Evolutionary conservation across 2,797 vertebrate genomes (phyloP).

Genomic region (Lepilemur septentrionalis): DNA sequence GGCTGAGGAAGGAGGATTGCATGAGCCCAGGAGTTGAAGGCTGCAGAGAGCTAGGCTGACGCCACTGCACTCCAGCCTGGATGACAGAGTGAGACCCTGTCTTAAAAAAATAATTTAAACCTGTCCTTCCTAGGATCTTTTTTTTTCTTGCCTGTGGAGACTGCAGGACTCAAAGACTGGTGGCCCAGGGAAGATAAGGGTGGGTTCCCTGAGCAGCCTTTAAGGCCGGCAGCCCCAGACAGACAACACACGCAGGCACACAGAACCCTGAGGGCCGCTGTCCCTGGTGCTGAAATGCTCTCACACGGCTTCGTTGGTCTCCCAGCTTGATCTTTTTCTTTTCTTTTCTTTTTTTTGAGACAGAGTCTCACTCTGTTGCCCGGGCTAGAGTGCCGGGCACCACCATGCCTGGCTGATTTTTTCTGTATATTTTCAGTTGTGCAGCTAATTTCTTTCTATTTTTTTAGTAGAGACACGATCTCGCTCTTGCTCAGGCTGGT

Average conservation of each 20-base stretch:
- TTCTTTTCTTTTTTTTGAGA: too few relatives aligned
- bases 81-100: neutral
- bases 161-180: neutral
- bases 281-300: slow-evolving; percentile 68
- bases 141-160: too few relatives aligned
- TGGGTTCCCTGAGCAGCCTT: neutral
- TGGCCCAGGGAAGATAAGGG: too few relatives aligned
- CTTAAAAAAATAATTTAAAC: neutral
- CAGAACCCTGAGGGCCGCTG: neutral
- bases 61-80: neutral
- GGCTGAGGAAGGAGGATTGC: neutral
- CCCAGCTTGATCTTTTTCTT: neutral
- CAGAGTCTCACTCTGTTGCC: too few relatives aligned
- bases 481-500: too few relatives aligned
- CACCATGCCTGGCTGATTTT: too few relatives aligned
- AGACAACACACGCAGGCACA: neutral
- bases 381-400: too few relatives aligned
- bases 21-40: neutral
- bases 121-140: neutral
- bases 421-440: too few relatives aligned
- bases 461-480: too few relatives aligned
- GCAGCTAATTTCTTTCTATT: too few relatives aligned
- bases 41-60: neutral
- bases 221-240: neutral
- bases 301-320: fast-evolving